Base-by-base conservation (phyloP, 2,888 invertebrate species). In the Gryllus longicercus region DNA sequence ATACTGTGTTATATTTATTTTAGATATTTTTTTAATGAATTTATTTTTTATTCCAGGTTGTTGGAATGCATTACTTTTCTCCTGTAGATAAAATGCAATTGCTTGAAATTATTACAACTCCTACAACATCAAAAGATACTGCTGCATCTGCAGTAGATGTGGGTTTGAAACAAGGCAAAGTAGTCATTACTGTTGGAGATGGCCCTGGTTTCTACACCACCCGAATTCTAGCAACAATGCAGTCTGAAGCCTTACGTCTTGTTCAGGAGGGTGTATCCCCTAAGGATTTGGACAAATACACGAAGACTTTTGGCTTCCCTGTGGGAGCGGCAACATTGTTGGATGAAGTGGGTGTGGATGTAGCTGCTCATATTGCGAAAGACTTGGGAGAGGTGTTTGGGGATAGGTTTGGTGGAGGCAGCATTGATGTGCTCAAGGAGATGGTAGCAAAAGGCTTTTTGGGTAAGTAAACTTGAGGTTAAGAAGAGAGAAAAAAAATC, bases 31-130 rank as follows among this genome's bases (percentile, higher is more conserved):
- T 25, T 25, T 38, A 74, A 50, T 11, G 12, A 49, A 74, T 50
- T 51, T 77, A 8, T 77, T 81, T 74, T 78, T 74, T 79, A 21
- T 84, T 85, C 63, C 85, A 90, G 90, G 88, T 92, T 2, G 90
- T 94, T 89, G 97, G 98, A 81, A 99, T 99, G 99, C 99, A 99
- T 88, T 99, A 99, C 88, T 99, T 99, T 89, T 99, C 99, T 2
- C 99, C 99, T 2, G 99, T 99, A 78, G 99, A 99, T 87, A 99
- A 98, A 89, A 99, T 99, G 99, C 97, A 98, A 88, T 89, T 99
- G 83, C 89, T 99, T 79, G 99, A 99, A 90, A 96, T 99, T 84
- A 98, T 99, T 85, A 97, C 97, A 0, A 98, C 98, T 85, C 96
- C 96, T 38, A 94, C 96, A 86, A 99, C 99, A 1, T 96, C 97